phyloP scores from a whole-genome alignment of 2,888 invertebrate species.

The Eristalinus aeneus region DNA sequence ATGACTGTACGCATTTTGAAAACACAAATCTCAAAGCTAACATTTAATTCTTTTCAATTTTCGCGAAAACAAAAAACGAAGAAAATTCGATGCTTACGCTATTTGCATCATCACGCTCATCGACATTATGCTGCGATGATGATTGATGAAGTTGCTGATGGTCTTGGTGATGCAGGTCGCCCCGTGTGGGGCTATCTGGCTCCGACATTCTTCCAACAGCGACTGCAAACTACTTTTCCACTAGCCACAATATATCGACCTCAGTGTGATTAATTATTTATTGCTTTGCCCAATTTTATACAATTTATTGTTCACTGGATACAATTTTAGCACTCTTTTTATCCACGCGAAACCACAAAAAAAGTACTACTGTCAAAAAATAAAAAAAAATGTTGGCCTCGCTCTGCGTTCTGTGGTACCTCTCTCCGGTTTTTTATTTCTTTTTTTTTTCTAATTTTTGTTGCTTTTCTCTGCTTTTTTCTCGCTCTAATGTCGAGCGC shows the following conservation, averaged over 20 bases:
- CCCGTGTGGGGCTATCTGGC: constrained; percentile 68
- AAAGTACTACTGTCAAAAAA: constrained; percentile 66
- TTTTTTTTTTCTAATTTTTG: not conserved
- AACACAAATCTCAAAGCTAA: not conserved
- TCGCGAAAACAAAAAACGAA: not conserved
- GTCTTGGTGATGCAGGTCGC: constrained; percentile 58
- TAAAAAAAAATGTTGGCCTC: constrained; percentile 67
- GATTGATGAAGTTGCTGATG: constrained; percentile 57
- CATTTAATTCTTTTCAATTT: not conserved
- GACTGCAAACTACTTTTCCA: constrained; percentile 22
- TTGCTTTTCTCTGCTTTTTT: constrained; percentile 4
- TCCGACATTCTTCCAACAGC: constrained; percentile 63
- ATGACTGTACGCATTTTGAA: not conserved
- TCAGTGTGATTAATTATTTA: constrained; percentile 19
- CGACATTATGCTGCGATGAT: constrained; percentile 25
- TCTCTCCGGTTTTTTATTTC: constrained; percentile 47
- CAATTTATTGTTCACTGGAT: constrained; percentile 30
- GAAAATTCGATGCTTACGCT: constrained; percentile 59
- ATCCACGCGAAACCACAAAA: constrained; percentile 65
- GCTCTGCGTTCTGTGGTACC: constrained; percentile 54
- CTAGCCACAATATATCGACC: not conserved
- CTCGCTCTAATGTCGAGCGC: not conserved
- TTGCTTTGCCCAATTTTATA: constrained; percentile 21
- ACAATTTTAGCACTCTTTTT: constrained; percentile 38
- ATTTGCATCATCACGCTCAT: constrained; percentile 66